Evolutionary conservation across 2,113 vertebrate genomes (phyloP).

Genomic region (Brachypodius melanocephalos): DNA sequence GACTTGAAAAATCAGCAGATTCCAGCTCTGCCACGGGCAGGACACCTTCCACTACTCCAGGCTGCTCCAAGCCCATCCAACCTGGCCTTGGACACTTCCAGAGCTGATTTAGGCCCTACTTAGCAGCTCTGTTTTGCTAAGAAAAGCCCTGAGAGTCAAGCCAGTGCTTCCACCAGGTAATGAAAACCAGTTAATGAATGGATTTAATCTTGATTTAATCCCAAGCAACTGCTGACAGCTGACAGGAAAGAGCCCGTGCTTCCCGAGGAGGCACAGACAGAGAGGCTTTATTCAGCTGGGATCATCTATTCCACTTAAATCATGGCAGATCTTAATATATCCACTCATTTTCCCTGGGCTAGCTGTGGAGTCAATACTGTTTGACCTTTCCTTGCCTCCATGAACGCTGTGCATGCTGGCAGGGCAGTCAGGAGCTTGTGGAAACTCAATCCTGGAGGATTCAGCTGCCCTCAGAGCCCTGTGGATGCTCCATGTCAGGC

Average conservation of each 20-base stretch:
- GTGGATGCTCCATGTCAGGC: accelerated
- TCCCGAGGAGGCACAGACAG: background rate
- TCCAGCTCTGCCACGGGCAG: background rate
- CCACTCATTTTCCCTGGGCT: slow-evolving; percentile 6
- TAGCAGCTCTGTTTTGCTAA: background rate
- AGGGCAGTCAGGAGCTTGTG: background rate
- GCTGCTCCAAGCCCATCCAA: background rate
- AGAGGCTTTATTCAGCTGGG: background rate
- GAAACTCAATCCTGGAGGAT: background rate
- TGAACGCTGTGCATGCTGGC: background rate
- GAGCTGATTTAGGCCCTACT: background rate
- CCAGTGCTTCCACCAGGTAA: background rate
- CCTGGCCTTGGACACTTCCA: background rate
- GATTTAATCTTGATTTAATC: slow-evolving; percentile 28
- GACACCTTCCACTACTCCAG: background rate
- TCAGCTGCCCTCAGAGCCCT: background rate
- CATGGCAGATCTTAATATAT: background rate
- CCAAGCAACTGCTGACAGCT: background rate
- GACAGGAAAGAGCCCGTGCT: background rate
- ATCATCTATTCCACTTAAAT: slow-evolving; percentile 17
- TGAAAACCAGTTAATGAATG: background rate
- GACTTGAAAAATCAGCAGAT: no score
- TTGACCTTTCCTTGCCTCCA: background rate
- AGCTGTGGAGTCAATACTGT: slow-evolving; percentile 3
- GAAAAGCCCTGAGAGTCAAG: background rate